Evolutionary conservation across 2,113 vertebrate genomes (phyloP).

Genomic region (Strix aluco): DNA sequence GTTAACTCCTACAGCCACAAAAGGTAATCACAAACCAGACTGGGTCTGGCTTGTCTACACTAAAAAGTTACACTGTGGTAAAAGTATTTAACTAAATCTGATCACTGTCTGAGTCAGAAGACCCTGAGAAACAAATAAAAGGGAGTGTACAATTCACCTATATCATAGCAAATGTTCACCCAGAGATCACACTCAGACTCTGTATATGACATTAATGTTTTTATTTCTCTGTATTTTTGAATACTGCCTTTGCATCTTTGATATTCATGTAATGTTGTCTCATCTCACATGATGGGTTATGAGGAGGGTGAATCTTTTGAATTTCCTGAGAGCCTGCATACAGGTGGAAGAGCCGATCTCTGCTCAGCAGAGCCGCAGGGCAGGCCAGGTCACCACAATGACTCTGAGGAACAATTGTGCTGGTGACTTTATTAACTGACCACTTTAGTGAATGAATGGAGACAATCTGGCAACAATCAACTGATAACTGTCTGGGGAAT

Average conservation of each 20-base stretch:
- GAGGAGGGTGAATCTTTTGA: too few species aligned
- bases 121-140: neutral
- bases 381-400: too few species aligned
- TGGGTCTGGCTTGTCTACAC: neutral
- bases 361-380: too few species aligned
- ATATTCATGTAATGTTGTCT: neutral
- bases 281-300: too few species aligned
- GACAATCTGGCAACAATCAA: too few species aligned
- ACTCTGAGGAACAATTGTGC: too few species aligned
- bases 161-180: neutral
- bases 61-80: neutral
- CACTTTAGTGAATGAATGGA: too few species aligned
- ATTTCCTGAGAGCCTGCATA: too few species aligned
- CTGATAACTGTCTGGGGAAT: too few species aligned
- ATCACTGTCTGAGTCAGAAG: neutral
- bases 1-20: neutral
- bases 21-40: neutral
- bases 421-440: too few species aligned
- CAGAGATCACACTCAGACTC: neutral
- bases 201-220: neutral
- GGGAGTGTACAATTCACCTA: rapidly evolving
- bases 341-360: too few species aligned
- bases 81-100: neutral
- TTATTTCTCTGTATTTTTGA: neutral
- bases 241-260: neutral